Percentiles rank a stretch among this genome's conserved stretches.
Conservation (phyloP, 2,113 vertebrate species). For the Orientallactaga bullata region DNA sequence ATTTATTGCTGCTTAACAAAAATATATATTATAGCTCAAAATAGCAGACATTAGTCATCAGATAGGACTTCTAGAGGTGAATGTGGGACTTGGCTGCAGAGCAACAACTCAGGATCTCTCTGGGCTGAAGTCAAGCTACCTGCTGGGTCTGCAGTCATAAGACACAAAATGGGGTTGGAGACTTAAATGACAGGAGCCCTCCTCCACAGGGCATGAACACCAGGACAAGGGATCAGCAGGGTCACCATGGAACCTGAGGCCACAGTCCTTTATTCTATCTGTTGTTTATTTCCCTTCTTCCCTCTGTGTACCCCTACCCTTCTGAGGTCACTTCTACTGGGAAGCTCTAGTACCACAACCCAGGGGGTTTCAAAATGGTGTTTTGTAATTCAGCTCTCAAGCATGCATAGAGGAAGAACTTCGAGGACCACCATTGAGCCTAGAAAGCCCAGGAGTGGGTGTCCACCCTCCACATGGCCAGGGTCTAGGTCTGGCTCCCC, state of each 20-base stretch:
- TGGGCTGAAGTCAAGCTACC: not conserved
- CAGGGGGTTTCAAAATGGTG: not conserved
- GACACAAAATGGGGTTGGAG: not conserved
- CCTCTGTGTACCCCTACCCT: not conserved
- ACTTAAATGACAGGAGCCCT: not conserved
- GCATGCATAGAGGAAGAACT: not conserved
- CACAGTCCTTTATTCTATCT: not conserved
- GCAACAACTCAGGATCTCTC: not conserved
- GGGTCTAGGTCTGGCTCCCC: not conserved
- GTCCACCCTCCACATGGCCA: too few relatives aligned
- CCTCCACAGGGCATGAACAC: rapidly evolving
- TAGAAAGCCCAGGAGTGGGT: too few relatives aligned
- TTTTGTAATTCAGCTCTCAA: not conserved
- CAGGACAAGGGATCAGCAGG: not conserved
- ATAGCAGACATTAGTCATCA: not conserved
- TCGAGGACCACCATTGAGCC: too few relatives aligned
- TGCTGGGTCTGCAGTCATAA: too few relatives aligned
- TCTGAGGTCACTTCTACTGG: not conserved
- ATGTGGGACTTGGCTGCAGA: not conserved
- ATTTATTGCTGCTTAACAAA: not conserved
- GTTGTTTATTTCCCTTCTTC: not conserved
- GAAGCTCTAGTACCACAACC: not conserved
- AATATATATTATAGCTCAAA: not conserved
- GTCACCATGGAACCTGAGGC: not conserved
- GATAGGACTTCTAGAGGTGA: not conserved